These are phyloP conservation scores for Sebastes taczanowskii DNA, from an alignment of 2,797 vertebrate genomes.

Conservation along the genomic window DNA sequence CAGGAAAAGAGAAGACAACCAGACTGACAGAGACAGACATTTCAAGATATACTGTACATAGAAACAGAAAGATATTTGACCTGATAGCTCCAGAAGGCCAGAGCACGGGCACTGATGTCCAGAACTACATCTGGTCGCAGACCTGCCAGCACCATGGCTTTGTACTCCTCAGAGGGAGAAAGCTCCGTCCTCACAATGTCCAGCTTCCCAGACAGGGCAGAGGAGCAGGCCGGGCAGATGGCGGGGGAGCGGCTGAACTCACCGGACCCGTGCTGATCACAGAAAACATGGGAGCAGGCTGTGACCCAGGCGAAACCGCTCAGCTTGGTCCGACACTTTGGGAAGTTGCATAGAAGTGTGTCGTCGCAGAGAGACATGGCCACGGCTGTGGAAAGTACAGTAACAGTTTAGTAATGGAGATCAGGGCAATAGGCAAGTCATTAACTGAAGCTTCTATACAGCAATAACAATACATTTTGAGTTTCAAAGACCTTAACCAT, in stretches of 20 bases:
- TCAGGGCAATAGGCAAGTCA: neutral
- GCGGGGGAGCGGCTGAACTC: constrained; percentile 89
- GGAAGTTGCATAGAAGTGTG: constrained; percentile 89
- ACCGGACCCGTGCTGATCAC: constrained; percentile 89
- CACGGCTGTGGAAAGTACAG: constrained; percentile 51
- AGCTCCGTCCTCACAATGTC: constrained; percentile 91
- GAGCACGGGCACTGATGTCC: constrained; percentile 88
- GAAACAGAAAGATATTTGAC: constrained; percentile 58
- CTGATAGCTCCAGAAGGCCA: constrained; percentile 95
- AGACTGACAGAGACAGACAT: neutral
- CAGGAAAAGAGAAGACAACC: neutral
- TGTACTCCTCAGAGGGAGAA: constrained; percentile 89
- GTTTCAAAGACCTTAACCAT: neutral
- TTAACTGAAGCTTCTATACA: neutral
- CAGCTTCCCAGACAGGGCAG: constrained; percentile 88
- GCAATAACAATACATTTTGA: neutral
- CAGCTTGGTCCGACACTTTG: constrained; percentile 87
- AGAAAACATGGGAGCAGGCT: constrained; percentile 91
- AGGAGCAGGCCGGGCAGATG: constrained; percentile 89
- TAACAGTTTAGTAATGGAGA: neutral
- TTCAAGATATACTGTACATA: neutral
- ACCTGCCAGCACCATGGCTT: constrained; percentile 91
- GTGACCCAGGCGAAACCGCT: constrained; percentile 91
- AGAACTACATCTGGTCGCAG: constrained; percentile 87
- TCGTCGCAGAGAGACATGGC: constrained; percentile 84